A percentile compares a stretch with the other conserved stretches of the same genome.
phyloP scores from a whole-genome alignment of 2,888 invertebrate genomes.

The Baronia brevicornis region DNA sequence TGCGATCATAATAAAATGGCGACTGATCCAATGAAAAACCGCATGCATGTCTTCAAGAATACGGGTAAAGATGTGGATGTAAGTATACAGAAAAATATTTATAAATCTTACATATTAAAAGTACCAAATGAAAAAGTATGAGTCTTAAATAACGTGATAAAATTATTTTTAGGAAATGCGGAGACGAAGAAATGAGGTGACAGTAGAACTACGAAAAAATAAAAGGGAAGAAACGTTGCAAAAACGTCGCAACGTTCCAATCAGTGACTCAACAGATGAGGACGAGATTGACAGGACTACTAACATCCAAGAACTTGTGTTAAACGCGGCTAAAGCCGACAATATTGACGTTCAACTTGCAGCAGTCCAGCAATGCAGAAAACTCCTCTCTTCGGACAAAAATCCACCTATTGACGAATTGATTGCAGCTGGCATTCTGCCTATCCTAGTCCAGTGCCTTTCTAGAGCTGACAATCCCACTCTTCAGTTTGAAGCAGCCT shows the following conservation, averaged over 20 bases:
- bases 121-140: constrained; percentile 1
- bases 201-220: constrained; percentile 97
- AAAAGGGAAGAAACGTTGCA: constrained; percentile 97
- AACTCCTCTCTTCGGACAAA: constrained; percentile 96
- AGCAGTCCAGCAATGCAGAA: constrained; percentile 96
- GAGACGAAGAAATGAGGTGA: constrained; percentile 96
- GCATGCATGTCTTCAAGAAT: constrained; percentile 97
- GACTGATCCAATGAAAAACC: constrained; percentile 86
- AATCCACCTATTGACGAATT: constrained; percentile 99
- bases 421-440: constrained; percentile 95
- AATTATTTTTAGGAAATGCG: constrained; percentile 89
- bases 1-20: constrained; percentile 80
- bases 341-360: constrained; percentile 88
- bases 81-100: constrained; percentile 66
- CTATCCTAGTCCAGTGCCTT: constrained; percentile 93
- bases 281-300: constrained; percentile 84
- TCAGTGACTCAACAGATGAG: constrained; percentile 87
- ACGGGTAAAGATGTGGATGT: constrained; percentile 99
- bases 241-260: constrained; percentile 96
- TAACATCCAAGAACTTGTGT: constrained; percentile 88
- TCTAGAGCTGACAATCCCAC: constrained; percentile 89
- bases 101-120: not conserved
- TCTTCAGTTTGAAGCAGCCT: constrained; percentile 97
- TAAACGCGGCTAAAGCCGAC: constrained; percentile 87
- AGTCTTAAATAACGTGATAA: constrained; percentile 11